Percentiles rank a stretch among this genome's conserved stretches.
These are phyloP conservation scores for Empis stercorea DNA, from an alignment of 2,888 invertebrate species.

Conservation along the genomic window DNA sequence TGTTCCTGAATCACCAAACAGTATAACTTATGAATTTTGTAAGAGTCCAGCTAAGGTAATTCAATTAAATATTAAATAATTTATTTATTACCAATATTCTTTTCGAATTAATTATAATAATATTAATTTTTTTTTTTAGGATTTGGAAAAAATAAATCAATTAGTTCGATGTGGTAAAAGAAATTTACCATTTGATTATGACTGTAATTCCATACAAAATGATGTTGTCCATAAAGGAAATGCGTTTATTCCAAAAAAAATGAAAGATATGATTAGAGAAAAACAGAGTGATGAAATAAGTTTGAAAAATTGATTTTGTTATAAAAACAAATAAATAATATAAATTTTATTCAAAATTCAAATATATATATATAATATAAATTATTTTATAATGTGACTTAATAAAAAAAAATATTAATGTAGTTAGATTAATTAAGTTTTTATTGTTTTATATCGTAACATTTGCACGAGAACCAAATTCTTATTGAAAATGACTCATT, in stretches of 20 bases:
- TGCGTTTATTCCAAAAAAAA: slow-evolving; percentile 15
- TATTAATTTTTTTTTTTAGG: slow-evolving; percentile 15
- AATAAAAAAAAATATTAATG: no score
- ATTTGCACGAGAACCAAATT: no score
- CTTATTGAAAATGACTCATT: no score
- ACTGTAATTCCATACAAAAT: slow-evolving; percentile 9
- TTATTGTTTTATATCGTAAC: no score
- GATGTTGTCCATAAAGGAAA: slow-evolving; percentile 8
- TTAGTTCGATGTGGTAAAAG: slow-evolving; percentile 27
- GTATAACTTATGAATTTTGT: slow-evolving; percentile 27
- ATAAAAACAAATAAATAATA: no score
- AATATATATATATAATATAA: no score
- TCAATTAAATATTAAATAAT: no score
- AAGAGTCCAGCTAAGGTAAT: slow-evolving; percentile 32
- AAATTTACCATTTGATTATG: slow-evolving; percentile 25
- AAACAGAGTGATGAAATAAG: slow-evolving; percentile 12
- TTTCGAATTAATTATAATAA: no score
- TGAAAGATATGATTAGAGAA: slow-evolving; percentile 22
- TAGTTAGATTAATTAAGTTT: no score
- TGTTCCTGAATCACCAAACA: slow-evolving; percentile 30
- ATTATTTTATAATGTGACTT: no score
- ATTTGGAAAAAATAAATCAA: slow-evolving; percentile 27
- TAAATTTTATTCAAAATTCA: no score
- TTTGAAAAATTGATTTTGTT: neutral
- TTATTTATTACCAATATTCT: no score